Base-by-base conservation (phyloP, 2,888 invertebrate genomes). In the Parapristionchus giblindavisi region DNA sequence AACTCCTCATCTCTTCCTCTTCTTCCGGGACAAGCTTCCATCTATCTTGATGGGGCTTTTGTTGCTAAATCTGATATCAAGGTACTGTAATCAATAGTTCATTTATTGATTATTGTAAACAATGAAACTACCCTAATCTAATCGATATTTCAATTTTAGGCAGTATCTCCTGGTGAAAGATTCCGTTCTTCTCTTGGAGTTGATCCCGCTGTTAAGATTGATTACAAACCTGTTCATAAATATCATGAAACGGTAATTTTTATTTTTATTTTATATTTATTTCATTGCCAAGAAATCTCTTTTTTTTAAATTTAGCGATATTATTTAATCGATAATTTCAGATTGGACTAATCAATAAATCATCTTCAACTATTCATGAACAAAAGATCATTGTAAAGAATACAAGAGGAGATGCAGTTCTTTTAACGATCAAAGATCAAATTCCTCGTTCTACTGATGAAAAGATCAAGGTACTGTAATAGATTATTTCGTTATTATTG, bases 181-280 rank as follows among this genome's bases (percentile, higher is more conserved):
- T 89, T 89, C 81, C 80, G 81, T 71, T 87, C 87, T 74, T 88
- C 89, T 3, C 81, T 90, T 56, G 89, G 89, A 56, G 87, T 89
- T 8, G 89, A 89, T 78, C 85, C 88, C 1, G 84, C 88, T 11
- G 84, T 89, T 48, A 84, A 87, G 75, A 84, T 89, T 4, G 84
- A 80, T 24, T 89, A 89, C 83, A 85, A 88, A 75, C 88, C 89
- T 17, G 84, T 86, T 56, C 85, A 86, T 75, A 88, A 89, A 78
- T 87, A 84, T 76, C 85, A 84, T n/a, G 88, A 88, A 52, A 81
- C 84, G 78, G 83, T 80, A 51, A 29, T 48, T 38, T 6, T 8
- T 43, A 43, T 43, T 17, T 17, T 43, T 17, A 8, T 43, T 8
- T 14, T 43, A 43, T 43, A 43, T 43, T 43, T 8, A 1, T 21